A percentile compares a stretch with the other conserved stretches of the same genome.
These are phyloP conservation scores for Acholoe squamosa DNA, from an alignment of 2,888 invertebrate genomes.

Conservation along the genomic window DNA sequence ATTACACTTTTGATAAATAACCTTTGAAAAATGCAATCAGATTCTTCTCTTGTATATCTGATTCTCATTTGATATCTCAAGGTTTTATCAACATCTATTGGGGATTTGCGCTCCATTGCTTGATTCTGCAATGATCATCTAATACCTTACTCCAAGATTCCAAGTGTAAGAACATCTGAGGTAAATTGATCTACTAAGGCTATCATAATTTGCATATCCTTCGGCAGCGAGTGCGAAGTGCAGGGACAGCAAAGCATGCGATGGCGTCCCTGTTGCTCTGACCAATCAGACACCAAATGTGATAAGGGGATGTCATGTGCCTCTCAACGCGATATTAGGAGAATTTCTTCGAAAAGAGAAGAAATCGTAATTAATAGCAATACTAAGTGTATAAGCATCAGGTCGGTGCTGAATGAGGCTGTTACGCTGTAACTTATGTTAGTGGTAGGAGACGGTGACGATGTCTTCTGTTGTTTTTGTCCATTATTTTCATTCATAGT, in stretches of 20 bases:
- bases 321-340: conserved; percentile 41
- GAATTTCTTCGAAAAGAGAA: not conserved
- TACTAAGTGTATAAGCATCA: conserved; percentile 30
- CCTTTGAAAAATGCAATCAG: not conserved
- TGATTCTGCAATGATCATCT: no score
- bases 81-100: no score
- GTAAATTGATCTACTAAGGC: not conserved
- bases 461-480: not conserved
- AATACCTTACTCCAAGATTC: no score
- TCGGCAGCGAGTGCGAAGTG: not conserved
- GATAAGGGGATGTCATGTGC: conserved; percentile 35
- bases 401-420: not conserved
- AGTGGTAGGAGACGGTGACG: not conserved
- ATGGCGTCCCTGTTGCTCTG: conserved; percentile 9
- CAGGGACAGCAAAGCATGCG: not conserved
- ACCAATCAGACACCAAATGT: conserved; percentile 55
- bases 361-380: conserved; percentile 41
- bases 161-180: not conserved
- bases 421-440: not conserved
- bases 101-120: no score
- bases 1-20: no score
- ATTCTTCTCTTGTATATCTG: not conserved
- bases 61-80: no score
- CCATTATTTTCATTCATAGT: not conserved
- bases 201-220: conserved; percentile 50